A percentile compares a stretch with the other conserved stretches of the same genome.
phyloP scores from a whole-genome alignment of 2,888 invertebrate genomes.

The Cosmorhoe ocellata region DNA sequence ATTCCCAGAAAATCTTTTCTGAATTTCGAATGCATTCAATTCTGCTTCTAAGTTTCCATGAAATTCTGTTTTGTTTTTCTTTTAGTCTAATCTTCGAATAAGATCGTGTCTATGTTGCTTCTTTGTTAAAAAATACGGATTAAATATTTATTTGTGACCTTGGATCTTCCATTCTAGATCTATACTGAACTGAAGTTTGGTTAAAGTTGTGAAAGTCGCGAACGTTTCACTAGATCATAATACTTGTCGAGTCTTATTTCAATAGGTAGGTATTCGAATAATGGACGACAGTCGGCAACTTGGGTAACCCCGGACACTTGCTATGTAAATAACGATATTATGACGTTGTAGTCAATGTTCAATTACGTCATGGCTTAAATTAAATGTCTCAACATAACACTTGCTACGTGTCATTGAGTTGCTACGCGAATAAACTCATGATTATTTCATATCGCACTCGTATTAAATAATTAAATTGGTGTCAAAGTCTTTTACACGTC shows the following conservation, averaged over 20 bases:
- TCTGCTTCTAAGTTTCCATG: neutral
- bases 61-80: too few species aligned
- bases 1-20: neutral
- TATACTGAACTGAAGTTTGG: too few species aligned
- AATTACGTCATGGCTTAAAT: constrained; percentile 9
- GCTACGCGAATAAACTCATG: constrained; percentile 30
- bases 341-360: constrained; percentile 21
- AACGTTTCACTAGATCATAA: too few species aligned
- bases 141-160: neutral
- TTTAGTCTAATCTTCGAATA: too few species aligned
- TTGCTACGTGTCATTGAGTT: constrained; percentile 21
- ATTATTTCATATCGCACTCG: constrained; percentile 27
- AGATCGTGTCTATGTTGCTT: too few species aligned
- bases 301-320: constrained; percentile 5
- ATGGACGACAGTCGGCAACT: neutral
- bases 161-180: too few species aligned
- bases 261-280: neutral
- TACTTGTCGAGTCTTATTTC: neutral
- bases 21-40: neutral
- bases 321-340: constrained; percentile 37
- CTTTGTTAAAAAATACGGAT: too few species aligned
- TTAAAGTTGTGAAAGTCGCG: too few species aligned
- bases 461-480: constrained; percentile 37
- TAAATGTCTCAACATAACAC: constrained; percentile 19
- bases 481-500: constrained; percentile 35